Percentiles rank a stretch among this genome's conserved stretches.
These are phyloP conservation scores for Mactromeris polynyma DNA, from an alignment of 2,888 invertebrate genomes.

Conservation along the genomic window DNA sequence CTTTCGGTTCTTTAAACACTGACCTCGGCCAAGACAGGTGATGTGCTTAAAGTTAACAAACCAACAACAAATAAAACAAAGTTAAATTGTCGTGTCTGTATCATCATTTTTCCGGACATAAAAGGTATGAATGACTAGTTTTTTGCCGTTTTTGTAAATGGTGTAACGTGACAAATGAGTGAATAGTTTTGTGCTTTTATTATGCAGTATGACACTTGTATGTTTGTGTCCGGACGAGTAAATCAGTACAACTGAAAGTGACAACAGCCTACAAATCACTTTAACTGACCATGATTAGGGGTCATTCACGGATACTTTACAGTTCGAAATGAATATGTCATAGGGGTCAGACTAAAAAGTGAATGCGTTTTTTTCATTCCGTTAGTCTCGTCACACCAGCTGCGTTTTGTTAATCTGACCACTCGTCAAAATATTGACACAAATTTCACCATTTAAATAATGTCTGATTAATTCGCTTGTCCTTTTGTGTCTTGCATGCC, in stretches of 20 bases:
- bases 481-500: neutral
- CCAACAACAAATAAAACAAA: slow-evolving; percentile 26
- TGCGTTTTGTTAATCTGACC: slow-evolving; percentile 4
- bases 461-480: neutral
- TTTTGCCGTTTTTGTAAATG: neutral
- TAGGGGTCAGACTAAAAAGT: neutral
- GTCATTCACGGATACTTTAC: slow-evolving; percentile 33
- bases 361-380: slow-evolving; percentile 23
- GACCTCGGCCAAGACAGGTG: slow-evolving; percentile 64
- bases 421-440: neutral
- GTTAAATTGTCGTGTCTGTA: neutral
- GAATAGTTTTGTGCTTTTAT: slow-evolving; percentile 13
- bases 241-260: slow-evolving; percentile 38
- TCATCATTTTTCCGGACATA: neutral
- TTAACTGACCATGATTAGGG: slow-evolving; percentile 31
- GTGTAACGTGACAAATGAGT: slow-evolving; percentile 12
- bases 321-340: neutral
- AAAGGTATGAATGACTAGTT: neutral
- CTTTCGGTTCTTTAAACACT: slow-evolving; percentile 28
- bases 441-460: neutral
- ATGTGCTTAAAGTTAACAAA: slow-evolving; percentile 27
- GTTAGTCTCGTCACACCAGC: slow-evolving; percentile 13
- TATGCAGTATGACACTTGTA: slow-evolving; percentile 36
- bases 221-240: slow-evolving; percentile 20
- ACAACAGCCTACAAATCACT: slow-evolving; percentile 50